Evolutionary conservation across 2,113 vertebrate genomes (phyloP), one percentile per base, ranked within the genome.

Genomic region (Megaceryle maxima): DNA sequence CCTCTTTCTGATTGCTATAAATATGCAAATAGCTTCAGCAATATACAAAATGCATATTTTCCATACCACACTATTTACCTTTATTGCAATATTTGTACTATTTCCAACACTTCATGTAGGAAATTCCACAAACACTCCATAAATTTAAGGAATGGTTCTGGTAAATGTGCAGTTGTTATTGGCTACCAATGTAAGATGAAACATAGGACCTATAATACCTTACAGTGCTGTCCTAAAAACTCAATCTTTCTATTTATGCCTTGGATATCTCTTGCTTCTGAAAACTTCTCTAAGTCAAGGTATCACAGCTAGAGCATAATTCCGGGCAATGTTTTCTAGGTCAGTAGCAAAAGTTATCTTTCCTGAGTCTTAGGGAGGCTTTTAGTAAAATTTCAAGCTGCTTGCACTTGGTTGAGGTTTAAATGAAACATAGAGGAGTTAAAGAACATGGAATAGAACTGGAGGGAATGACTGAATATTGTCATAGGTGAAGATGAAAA

Each of bases 61-160:
- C 39, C 59, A 44, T 82, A 60, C 87, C 37, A 48, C 24, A 20
- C 62, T 91, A 74, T 91, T 95, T 95, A 94, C 79, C 43, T 81
- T 92, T 90, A 67, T 80, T 92, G 26, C 16, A 2, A 62, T 94
- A 91, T 91, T 92, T 94, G 66, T 70, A 68, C 50, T 74, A 48
- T 87, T 91, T 85, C 55, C 1, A 21, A 90, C 55, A 83, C 67
- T 94, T 80, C 22, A 13, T 41, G 41, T 75, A 87, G 57, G 20
- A 95, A 88, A 93, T 89, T 85, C 74, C 67, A 94, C 70, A 91
- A 91, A 76, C 46, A 62, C 50, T 83, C 22, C 85, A 87, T 93
- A 96, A 88, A 94, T 95, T 93, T 92, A 70, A 56, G 63, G 43
- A 88, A 88, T 59, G 24, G 35, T 75, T 89, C 53, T 96, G 57